Evolutionary conservation across 2,797 vertebrate species (phyloP).

Genomic region (Macrochelys suwanniensis): DNA sequence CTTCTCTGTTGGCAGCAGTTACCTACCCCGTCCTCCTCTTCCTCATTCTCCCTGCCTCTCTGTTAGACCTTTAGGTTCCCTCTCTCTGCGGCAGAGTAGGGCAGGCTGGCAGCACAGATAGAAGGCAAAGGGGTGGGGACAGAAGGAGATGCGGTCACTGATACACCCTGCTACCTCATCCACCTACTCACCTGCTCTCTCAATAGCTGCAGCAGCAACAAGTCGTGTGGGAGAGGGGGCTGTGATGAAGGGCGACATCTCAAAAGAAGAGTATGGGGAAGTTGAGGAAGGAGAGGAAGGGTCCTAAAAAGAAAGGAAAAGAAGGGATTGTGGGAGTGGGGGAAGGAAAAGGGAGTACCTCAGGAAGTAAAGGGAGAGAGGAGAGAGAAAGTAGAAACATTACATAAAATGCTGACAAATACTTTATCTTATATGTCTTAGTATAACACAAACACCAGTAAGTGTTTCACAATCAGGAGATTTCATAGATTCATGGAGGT

Average conservation of each 20-base stretch:
- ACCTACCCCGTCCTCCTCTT: background rate
- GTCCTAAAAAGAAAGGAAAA: background rate
- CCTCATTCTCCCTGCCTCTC: no score
- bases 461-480: constrained; percentile 23
- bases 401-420: background rate
- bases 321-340: background rate
- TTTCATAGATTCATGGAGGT: background rate
- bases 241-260: background rate
- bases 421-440: background rate
- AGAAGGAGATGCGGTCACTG: background rate
- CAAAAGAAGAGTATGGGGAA: background rate
- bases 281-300: background rate
- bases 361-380: background rate
- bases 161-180: background rate
- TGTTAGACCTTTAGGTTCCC: background rate
- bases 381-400: background rate
- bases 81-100: background rate
- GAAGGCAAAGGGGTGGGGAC: background rate
- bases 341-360: background rate
- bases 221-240: background rate
- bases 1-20: background rate
- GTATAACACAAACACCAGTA: background rate
- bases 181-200: background rate
- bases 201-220: background rate
- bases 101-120: background rate